These are phyloP conservation scores for honey bee (Apis mellifera) DNA, from an alignment of 1,140 invertebrate genomes.

Conservation along the genomic window Amel_HAv3.1 CM009934.2:5970501-5971000, in stretches of 20 bases:
- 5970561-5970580: too few relatives aligned
- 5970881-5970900: neutral
- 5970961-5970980: neutral
- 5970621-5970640: neutral
- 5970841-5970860: too few relatives aligned
- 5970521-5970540: constrained; percentile 4
- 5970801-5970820: neutral
- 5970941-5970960: neutral
- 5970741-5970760: too few relatives aligned
- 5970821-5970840: neutral
- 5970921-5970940: neutral
- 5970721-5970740: neutral
- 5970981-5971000: neutral
- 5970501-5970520: neutral
- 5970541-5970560: constrained; percentile 15
- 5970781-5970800: neutral
- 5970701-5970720: too few relatives aligned
- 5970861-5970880: too few relatives aligned
- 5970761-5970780: too few relatives aligned
- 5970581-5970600: neutral
- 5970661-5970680: too few relatives aligned
- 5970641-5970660: too few relatives aligned
- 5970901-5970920: neutral
- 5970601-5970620: neutral
- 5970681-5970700: too few relatives aligned